Evolutionary conservation across 2,888 invertebrate genomes (phyloP).

Genomic region (Scaptomyza parva): DNA sequence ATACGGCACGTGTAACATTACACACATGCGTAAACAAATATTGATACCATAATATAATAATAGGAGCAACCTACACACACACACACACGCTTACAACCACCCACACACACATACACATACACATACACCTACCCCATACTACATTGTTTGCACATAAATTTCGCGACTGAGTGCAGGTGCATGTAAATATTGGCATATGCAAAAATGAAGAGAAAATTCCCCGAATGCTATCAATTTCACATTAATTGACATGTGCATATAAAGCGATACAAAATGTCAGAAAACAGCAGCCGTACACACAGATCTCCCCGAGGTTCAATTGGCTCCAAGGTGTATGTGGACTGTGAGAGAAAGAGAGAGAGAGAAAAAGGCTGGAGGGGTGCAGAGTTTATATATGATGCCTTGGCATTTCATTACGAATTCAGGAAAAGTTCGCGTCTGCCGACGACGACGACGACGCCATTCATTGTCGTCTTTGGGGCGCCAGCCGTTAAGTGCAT

Average conservation of each 20-base stretch:
- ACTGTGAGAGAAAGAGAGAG: neutral
- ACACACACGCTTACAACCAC: conserved; percentile 3
- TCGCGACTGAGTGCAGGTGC: conserved; percentile 48
- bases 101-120: neutral
- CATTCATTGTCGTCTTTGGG: neutral
- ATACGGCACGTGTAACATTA: conserved; percentile 36
- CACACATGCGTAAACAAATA: conserved; percentile 30
- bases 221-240: conserved; percentile 52
- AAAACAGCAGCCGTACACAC: neutral
- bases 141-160: conserved; percentile 54
- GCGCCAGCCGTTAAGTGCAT: conserved; percentile 68
- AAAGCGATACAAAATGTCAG: conserved; percentile 40
- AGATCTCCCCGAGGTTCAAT: neutral
- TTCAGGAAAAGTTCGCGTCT: conserved; percentile 68
- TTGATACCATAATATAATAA: conserved; percentile 30
- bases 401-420: conserved; percentile 55
- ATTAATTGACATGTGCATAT: conserved; percentile 67
- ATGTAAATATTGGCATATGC: conserved; percentile 56
- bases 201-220: conserved; percentile 28
- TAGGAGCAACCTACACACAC: conserved; percentile 1
- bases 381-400: neutral
- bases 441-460: conserved; percentile 7
- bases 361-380: too few species aligned
- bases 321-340: neutral
- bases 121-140: conserved; percentile 4